Base-by-base conservation (phyloP, 1,140 invertebrate species). In the Bathynomus jamesi region DNA sequence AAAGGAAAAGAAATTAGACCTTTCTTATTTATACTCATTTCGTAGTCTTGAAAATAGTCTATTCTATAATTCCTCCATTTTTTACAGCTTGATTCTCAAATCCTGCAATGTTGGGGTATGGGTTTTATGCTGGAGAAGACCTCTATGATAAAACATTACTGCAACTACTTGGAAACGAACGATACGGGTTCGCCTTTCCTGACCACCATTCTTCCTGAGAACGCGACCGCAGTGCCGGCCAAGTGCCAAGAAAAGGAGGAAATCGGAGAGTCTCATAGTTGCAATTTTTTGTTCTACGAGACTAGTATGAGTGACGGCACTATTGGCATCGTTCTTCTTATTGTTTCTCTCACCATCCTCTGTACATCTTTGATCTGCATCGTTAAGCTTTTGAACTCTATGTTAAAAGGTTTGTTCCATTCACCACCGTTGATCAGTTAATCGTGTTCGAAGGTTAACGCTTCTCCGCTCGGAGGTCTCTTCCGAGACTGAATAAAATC, bases 351-450 rank as follows among this genome's bases (percentile, higher is more conserved):
- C 2, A 25, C 85, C 4, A 69, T 85, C 0, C 81, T 89, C 4
- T 84, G 83, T 63, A 30, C 78, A 8, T 89, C 87, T 76, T 80
- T 89, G 3, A 81, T 88, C 24, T 66, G 81, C 29, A 84, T 89
- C 46, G 87, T 89, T 24, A 86, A 87, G 77, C 79, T 87, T 8
- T 83, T 89, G 2, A 80, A 83, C 66, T 83, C 83, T 10, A 79
- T 85, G 74, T 78, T 82, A 13, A 61, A n/a, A 82, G 61, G 81
- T 80, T n/a, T n/a, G n/a, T n/a, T n/a, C n/a, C n/a, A n/a, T n/a
- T n/a, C n/a, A n/a, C n/a, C n/a, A n/a, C n/a, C n/a, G n/a, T n/a
- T n/a, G n/a, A n/a, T n/a, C n/a, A n/a, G n/a, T n/a, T n/a, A n/a
- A n/a, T n/a, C n/a, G n/a, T n/a, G n/a, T n/a, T n/a, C n/a, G n/a